phyloP scores from a whole-genome alignment of 2,888 invertebrate species.

The Dioctria linearis region DNA sequence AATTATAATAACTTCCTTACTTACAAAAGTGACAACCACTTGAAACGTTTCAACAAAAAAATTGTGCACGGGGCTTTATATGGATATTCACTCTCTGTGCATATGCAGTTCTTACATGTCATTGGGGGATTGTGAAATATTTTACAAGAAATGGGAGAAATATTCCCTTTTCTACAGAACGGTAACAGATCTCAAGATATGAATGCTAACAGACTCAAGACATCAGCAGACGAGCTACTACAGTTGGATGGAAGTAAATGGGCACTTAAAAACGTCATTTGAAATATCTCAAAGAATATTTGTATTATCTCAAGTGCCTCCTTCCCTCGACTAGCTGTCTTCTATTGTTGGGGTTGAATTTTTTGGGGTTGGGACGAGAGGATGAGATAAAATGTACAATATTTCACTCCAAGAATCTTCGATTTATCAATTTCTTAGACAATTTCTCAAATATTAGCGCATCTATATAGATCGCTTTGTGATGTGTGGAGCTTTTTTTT shows the following conservation, averaged over 20 bases:
- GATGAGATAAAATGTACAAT: too few relatives aligned
- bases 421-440: constrained; percentile 6
- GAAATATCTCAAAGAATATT: constrained; percentile 24
- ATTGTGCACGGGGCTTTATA: constrained; percentile 1
- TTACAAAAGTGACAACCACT: constrained; percentile 43
- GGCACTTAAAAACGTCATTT: constrained; percentile 16
- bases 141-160: background rate
- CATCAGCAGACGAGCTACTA: background rate
- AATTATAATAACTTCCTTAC: constrained; percentile 45
- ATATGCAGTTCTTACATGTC: constrained; percentile 28
- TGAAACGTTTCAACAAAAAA: constrained; percentile 34
- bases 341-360: too few relatives aligned
- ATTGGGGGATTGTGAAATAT: constrained; percentile 20
- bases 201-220: background rate
- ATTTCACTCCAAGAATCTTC: background rate
- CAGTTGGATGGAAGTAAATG: constrained; percentile 6
- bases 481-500: constrained; percentile 2
- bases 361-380: too few relatives aligned
- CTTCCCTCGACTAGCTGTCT: background rate
- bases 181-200: background rate
- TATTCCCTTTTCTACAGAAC: background rate
- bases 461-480: constrained; percentile 4
- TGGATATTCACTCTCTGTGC: background rate
- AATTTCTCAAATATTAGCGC: constrained; percentile 36
- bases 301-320: constrained; percentile 24